Evolutionary conservation across 2,888 invertebrate species (phyloP), one percentile per base, ranked within the genome.

Genomic region (Anagyrus pseudococci): DNA sequence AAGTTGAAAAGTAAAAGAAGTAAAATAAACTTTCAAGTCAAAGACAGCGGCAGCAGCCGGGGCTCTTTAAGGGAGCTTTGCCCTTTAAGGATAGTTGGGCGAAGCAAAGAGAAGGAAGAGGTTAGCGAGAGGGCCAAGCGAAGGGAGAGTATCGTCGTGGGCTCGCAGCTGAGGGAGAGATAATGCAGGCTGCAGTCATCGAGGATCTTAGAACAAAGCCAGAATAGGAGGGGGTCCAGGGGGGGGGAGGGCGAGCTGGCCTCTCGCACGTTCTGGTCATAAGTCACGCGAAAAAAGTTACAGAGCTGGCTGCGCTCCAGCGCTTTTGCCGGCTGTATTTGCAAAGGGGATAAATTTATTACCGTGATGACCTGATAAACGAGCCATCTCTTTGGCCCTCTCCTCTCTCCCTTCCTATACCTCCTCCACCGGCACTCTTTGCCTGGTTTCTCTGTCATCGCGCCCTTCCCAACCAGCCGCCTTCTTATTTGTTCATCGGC

Each of bases 321-420:
- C 60, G 67, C 63, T 69, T 68, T 70, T 67, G 69, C 69, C 67
- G 68, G 70, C 70, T 68, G 70, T 71, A 72, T 72, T 57, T 71
- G 70, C 70, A 71, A 71, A 68, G 64, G 65, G 69, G 69, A 72
- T 72, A 71, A 74, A 73, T 74, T 74, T 74, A 74, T 72, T 70
- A 70, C 70, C 64, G 63, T 66, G 69, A 70, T 71, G 70, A 71
- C 70, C 72, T 71, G 72, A 75, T 72, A 72, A 73, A 71, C 69
- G 71, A 66, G 64, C 64, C 48, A 40, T 23, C 47, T 56, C 25
- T 64, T 58, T 64, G n/a, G 17, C n/a, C 10, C 29, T 8, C 46
- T 1, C 7, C 49, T 20, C 41, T 13, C 23, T 13, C 17, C 20
- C 6, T 13, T 7, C 17, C 46, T 40, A 46, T 41, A 41, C 19